Conservation (phyloP, 1,140 invertebrate species). For the Drosophila obscura region DNA sequence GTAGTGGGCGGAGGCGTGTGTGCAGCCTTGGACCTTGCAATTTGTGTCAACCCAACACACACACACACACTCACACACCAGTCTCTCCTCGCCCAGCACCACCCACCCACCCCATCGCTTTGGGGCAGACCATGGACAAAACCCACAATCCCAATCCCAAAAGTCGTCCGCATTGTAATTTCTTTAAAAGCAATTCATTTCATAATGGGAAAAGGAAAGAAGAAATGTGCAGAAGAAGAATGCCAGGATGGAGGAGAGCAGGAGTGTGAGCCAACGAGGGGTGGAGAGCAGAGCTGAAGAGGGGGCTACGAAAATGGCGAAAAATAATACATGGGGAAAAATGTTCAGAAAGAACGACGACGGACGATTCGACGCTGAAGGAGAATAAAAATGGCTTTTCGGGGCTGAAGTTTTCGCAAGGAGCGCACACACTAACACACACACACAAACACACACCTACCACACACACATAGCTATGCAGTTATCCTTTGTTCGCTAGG, state of each 20-base stretch:
- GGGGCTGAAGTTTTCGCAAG: conserved; percentile 62
- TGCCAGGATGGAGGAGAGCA: conserved; percentile 13
- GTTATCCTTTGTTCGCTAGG: conserved; percentile 69
- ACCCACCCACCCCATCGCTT: conserved; percentile 1
- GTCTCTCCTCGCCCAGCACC: conserved; percentile 11
- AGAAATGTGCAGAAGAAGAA: conserved; percentile 50
- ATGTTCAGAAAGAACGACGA: conserved; percentile 57
- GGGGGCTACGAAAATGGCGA: conserved; percentile 67
- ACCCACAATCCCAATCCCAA: conserved; percentile 39
- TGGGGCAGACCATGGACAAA: no score
- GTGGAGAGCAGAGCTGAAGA: not conserved
- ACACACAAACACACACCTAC: conserved; percentile 20
- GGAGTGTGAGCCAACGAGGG: not conserved
- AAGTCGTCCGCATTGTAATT: conserved; percentile 73
- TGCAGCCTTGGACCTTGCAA: conserved; percentile 48
- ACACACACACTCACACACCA: conserved; percentile 21
- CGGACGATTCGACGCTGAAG: conserved; percentile 36
- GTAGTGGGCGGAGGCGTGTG: conserved; percentile 21
- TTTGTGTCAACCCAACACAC: conserved; percentile 52
- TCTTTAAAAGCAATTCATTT: conserved; percentile 83
- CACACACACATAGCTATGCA: conserved; percentile 46
- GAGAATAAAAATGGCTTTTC: conserved; percentile 70
- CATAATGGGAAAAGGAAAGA: conserved; percentile 72
- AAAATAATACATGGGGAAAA: conserved; percentile 67
- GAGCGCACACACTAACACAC: conserved; percentile 22